These are phyloP conservation scores for Eupithecia subfuscata DNA, from an alignment of 2,888 invertebrate species.

Conservation along the genomic window DNA sequence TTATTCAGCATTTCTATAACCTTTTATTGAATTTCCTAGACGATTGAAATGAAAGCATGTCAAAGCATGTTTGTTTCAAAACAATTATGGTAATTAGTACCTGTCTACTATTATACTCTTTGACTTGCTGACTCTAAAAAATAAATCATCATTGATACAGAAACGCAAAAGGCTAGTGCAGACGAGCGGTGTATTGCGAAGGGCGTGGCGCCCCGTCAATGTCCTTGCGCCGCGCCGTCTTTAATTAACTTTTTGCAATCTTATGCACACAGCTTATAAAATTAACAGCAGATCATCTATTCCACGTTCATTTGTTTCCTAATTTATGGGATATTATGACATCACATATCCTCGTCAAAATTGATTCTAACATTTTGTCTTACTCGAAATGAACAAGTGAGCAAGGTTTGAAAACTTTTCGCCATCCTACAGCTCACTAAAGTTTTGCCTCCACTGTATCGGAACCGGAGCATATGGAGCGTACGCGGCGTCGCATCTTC, in stretches of 20 bases:
- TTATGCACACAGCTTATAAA: slow-evolving; percentile 32
- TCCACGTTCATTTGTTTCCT: too few relatives aligned
- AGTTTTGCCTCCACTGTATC: too few relatives aligned
- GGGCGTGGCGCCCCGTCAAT: slow-evolving; percentile 68
- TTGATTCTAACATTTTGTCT: too few relatives aligned
- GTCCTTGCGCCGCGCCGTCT: slow-evolving; percentile 62
- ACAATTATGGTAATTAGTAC: background rate
- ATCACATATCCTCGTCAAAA: too few relatives aligned
- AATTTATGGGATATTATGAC: background rate
- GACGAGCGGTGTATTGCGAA: slow-evolving; percentile 58
- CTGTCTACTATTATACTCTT: background rate
- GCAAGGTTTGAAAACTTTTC: too few relatives aligned
- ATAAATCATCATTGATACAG: slow-evolving; percentile 45
- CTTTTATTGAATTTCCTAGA: background rate
- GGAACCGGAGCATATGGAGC: too few relatives aligned
- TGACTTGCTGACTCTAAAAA: background rate
- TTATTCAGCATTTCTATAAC: background rate
- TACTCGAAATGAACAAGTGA: too few relatives aligned
- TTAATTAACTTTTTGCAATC: slow-evolving; percentile 75
- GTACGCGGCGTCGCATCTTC: too few relatives aligned
- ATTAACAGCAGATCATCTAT: slow-evolving; percentile 12
- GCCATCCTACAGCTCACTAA: too few relatives aligned
- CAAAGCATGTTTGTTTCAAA: background rate
- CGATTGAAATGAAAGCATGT: background rate
- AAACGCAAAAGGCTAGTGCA: slow-evolving; percentile 65